Conservation (phyloP, 1,140 invertebrate genomes). For the Onthophagus taurus region DNA sequence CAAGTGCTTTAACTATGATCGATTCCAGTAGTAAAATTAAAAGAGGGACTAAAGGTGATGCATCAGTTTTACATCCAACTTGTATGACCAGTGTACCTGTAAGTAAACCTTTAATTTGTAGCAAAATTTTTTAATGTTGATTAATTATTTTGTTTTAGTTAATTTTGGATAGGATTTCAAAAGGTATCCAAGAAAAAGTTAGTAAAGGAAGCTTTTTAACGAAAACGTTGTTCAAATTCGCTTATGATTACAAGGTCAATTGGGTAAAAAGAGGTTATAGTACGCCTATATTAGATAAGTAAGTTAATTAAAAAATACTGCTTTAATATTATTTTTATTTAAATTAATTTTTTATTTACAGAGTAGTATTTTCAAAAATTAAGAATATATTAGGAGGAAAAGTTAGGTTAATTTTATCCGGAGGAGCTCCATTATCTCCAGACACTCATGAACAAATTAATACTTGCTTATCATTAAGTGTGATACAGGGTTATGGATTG, state of each 20-base stretch:
- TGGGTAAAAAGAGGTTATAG: conserved; percentile 77
- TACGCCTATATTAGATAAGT: conserved; percentile 70
- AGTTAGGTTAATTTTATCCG: conserved; percentile 76
- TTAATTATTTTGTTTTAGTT: conserved; percentile 47
- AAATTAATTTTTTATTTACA: conserved; percentile 33
- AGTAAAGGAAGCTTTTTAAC: conserved; percentile 63
- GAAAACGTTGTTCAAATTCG: conserved; percentile 80
- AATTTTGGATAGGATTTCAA: conserved; percentile 91
- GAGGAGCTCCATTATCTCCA: conserved; percentile 90
- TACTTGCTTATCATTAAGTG: conserved; percentile 80
- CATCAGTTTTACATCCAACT: conserved; percentile 81
- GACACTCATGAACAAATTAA: conserved; percentile 94
- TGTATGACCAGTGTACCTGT: conserved; percentile 93
- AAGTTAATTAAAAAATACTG: conserved; percentile 19
- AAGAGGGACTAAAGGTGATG: conserved; percentile 83
- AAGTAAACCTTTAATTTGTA: conserved; percentile 32
- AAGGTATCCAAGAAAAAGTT: conserved; percentile 88
- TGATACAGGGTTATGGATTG: conserved; percentile 93
- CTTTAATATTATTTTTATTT: neutral
- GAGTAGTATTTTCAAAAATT: conserved; percentile 69
- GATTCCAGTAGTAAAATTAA: conserved; percentile 95
- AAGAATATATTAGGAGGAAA: conserved; percentile 76
- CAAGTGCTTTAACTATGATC: conserved; percentile 88
- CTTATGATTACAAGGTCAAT: conserved; percentile 81
- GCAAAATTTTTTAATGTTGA: neutral